Conservation (phyloP, 2,797 vertebrate genomes). For the Propithecus perrieri region DNA sequence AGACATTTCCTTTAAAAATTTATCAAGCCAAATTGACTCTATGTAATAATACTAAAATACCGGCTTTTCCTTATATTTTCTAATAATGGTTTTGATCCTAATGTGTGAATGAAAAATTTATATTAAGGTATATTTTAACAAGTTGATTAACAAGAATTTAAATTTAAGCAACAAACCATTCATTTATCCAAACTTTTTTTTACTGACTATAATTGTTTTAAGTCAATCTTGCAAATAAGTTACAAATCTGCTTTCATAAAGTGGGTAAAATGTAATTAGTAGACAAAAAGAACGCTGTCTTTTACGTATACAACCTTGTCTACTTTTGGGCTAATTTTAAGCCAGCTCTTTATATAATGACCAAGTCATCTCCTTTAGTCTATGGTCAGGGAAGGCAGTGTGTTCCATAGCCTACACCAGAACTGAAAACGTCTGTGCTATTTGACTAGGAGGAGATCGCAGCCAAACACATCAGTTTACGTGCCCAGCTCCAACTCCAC, state of each 20-base stretch:
- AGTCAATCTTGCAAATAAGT: background rate
- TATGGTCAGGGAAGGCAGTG: background rate
- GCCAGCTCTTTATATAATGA: background rate
- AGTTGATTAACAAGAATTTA: background rate
- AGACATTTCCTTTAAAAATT: conserved; percentile 29
- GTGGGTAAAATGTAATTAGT: background rate
- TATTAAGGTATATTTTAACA: conserved; percentile 37
- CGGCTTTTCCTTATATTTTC: background rate
- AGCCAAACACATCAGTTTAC: background rate
- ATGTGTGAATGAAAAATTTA: background rate
- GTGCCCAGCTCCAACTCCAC: background rate
- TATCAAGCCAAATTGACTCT: background rate
- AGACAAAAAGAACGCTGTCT: background rate
- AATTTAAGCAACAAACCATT: background rate
- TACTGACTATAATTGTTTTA: background rate
- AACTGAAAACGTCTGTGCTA: background rate
- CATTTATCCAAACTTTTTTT: background rate
- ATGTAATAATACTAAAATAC: background rate
- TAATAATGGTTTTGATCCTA: background rate
- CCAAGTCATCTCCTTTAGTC: background rate
- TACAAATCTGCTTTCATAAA: background rate
- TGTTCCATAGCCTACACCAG: background rate
- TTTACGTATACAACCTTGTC: background rate
- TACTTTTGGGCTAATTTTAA: conserved; percentile 29
- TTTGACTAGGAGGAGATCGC: background rate